phyloP scores from a whole-genome alignment of 1,140 invertebrate species.

The Drosophila nikananu region DNA sequence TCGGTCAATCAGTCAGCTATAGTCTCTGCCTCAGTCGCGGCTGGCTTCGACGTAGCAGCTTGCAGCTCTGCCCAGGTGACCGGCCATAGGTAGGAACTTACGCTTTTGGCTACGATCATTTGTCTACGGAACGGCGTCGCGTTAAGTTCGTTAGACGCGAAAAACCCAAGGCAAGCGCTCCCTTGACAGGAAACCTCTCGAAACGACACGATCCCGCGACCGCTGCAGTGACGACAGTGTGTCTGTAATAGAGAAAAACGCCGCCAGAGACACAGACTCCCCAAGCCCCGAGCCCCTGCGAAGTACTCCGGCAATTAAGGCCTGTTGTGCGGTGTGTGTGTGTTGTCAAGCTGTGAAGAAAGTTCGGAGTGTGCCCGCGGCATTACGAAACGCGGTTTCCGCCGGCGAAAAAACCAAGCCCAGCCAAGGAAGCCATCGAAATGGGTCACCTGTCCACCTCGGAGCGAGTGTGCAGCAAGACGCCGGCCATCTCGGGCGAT shows the following conservation, averaged over 20 bases:
- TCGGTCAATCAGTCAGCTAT: conserved; percentile 72
- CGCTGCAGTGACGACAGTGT: conserved; percentile 29
- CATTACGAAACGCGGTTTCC: conserved; percentile 67
- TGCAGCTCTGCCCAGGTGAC: conserved; percentile 44
- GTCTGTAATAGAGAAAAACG: conserved; percentile 36
- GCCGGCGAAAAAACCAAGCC: conserved; percentile 47
- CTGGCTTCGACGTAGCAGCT: neutral
- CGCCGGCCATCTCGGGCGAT: conserved; percentile 55
- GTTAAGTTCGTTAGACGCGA: conserved; percentile 81
- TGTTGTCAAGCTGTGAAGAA: conserved; percentile 76
- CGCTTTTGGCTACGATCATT: conserved; percentile 80
- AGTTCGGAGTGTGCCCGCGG: conserved; percentile 55
- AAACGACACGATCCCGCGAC: conserved; percentile 30
- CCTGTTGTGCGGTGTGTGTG: conserved; percentile 49
- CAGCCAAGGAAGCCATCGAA: conserved; percentile 29
- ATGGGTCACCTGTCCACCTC: conserved; percentile 81
- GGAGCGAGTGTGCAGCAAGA: conserved; percentile 73
- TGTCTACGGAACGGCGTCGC: conserved; percentile 81
- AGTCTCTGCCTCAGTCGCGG: conserved; percentile 33
- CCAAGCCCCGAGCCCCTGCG: conserved; percentile 3
- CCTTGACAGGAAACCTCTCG: conserved; percentile 6
- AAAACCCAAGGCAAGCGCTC: conserved; percentile 17
- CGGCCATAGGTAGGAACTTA: conserved; percentile 75
- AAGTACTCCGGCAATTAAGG: conserved; percentile 69
- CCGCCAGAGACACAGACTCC: conserved; percentile 43